A percentile compares a stretch with the other conserved stretches of the same genome.
phyloP scores from a whole-genome alignment of 2,888 invertebrate species.

The Microctonus aethiopoides region DNA sequence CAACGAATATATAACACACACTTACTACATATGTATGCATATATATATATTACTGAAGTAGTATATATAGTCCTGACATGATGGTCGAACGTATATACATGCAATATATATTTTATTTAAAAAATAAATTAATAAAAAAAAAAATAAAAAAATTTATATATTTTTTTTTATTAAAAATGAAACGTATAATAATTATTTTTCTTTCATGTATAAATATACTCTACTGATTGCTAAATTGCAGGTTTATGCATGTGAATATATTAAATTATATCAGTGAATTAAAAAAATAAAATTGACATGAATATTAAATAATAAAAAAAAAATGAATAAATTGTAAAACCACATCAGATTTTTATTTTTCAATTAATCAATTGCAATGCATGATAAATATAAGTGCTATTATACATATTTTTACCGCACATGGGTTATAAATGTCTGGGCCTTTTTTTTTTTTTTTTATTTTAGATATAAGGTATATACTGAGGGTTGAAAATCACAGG shows the following conservation, averaged over 20 bases:
- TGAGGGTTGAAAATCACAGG: conserved; percentile 25
- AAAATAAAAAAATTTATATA: too few species aligned
- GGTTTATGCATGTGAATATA: not conserved
- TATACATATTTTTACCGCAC: conserved; percentile 6
- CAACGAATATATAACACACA: not conserved
- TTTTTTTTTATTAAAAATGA: too few species aligned
- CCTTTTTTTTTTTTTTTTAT: not conserved
- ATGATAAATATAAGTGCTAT: not conserved
- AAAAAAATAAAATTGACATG: not conserved
- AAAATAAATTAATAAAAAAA: too few species aligned
- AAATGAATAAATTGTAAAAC: not conserved
- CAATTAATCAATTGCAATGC: not conserved
- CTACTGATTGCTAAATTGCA: not conserved
- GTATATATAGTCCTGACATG: too few species aligned
- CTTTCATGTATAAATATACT: not conserved
- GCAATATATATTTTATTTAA: too few species aligned
- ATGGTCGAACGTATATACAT: too few species aligned
- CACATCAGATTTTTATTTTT: not conserved
- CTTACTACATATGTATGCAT: not conserved
- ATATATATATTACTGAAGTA: not conserved
- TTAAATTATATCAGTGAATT: not conserved
- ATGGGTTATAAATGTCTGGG: conserved; percentile 37
- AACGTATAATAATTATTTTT: too few species aligned
- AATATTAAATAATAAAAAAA: not conserved
- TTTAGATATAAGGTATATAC: not conserved